Conservation (phyloP, 2,888 invertebrate genomes). For the Thecophora atra region DNA sequence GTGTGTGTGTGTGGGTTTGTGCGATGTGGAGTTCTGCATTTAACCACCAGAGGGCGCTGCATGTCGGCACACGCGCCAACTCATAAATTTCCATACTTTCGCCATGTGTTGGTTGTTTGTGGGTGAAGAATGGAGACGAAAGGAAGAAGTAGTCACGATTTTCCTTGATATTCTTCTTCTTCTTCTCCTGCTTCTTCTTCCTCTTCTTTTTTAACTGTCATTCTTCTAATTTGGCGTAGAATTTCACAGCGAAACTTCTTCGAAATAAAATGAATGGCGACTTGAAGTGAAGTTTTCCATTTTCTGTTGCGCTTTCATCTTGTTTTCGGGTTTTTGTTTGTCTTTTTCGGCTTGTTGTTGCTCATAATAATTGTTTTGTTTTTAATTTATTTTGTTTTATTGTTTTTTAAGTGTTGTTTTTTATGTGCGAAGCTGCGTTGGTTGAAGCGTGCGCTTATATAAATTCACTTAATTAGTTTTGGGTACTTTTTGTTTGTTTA, state of each 20-base stretch:
- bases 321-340: not conserved
- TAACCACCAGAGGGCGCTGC: constrained; percentile 28
- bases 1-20: constrained; percentile 6
- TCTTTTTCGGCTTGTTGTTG: not conserved
- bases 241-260: constrained; percentile 28
- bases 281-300: constrained; percentile 20
- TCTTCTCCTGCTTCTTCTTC: not conserved
- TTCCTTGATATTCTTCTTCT: not conserved
- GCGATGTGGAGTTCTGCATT: constrained; percentile 11
- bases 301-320: not conserved
- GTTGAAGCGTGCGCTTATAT: constrained; percentile 39
- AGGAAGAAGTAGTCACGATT: not conserved
- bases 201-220: constrained; percentile 15
- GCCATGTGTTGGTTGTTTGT: not conserved
- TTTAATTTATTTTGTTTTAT: not conserved
- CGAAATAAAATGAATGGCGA: constrained; percentile 24
- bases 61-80: constrained; percentile 32
- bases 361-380: not conserved
- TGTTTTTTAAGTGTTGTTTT: not conserved
- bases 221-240: constrained; percentile 28
- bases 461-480: constrained; percentile 49
- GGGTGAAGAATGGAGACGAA: not conserved
- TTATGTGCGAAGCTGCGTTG: not conserved
- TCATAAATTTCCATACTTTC: constrained; percentile 13
- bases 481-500: constrained; percentile 44